Base-by-base conservation (phyloP, 2,113 vertebrate genomes). In the Oenanthe melanoleuca region DNA sequence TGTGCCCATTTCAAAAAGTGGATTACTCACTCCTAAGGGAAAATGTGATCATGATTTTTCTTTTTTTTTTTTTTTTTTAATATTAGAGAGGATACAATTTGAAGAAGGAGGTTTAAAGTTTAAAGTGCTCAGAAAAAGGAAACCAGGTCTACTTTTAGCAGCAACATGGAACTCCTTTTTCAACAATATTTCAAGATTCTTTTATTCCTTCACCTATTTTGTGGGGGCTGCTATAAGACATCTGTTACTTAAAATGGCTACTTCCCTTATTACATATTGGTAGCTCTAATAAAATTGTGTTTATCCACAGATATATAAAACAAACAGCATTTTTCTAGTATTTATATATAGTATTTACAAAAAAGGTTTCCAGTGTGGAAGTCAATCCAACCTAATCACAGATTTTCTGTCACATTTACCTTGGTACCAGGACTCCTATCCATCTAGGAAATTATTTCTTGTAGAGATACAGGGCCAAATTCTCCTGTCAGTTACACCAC, bases 261-360 rank as follows among this genome's bases (percentile, higher is more conserved):
- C 93, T 92, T 95, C 50, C 49, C 88, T 95, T 97, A 96, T 97
- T 97, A 93, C 93, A 96, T 95, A 95, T 91, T 97, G 97, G 93
- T 97, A 96, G 87, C 89, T 94, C 96, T 97, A 97, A 97, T 97
- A 96, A 97, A 97, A 96, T 96, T 86, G 88, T 96, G 96, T 95
- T 97, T 95, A 95, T 96, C 91, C 86, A 96, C 95, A 96, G 95
- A 96, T 93, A 97, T 94, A 92, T 96, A 97, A 97, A 96, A 96
- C 96, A 96, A 92, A 94, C 94, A 96, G 56, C 89, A 93, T 95
- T 97, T 95, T 96, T 96, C 92, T 94, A 95, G 80, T 95, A 91
- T 94, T 92, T 95, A 95, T 96, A 96, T 66, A 91, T 89, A 97
- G 94, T 94, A 94, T 96, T 96, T 96, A 97, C 95, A 91, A 92